Conservation (phyloP, 92 coral and sea anemone species). For the Zoanthus gigantus region DNA sequence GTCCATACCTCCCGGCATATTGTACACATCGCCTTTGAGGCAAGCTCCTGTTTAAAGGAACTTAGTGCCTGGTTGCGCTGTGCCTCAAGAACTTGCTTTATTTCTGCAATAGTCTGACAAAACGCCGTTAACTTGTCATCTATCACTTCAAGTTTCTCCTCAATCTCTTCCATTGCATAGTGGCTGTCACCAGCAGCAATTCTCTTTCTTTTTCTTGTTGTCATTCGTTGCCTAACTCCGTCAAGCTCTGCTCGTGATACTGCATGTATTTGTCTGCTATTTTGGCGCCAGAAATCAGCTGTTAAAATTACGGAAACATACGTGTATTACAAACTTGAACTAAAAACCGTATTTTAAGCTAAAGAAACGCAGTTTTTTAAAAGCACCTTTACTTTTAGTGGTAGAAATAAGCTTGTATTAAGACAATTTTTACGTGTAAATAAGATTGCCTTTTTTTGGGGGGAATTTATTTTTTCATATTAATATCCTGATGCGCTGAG, state of each 20-base stretch:
- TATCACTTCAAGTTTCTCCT: not conserved
- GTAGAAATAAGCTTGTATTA: too few species aligned
- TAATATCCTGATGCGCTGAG: not conserved
- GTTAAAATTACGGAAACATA: not conserved
- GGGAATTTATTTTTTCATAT: not conserved
- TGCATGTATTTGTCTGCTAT: constrained; percentile 6
- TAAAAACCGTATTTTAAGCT: not conserved
- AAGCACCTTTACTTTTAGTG: too few species aligned
- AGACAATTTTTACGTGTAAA: too few species aligned
- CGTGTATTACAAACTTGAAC: not conserved
- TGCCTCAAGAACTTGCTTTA: not conserved
- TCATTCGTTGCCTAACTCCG: not conserved
- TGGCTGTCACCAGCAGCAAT: not conserved
- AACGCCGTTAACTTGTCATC: not conserved
- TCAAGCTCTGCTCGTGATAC: constrained; percentile 14
- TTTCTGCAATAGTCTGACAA: not conserved
- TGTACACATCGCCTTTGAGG: not conserved
- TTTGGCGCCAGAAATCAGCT: constrained; percentile 18
- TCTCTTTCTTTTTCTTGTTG: not conserved
- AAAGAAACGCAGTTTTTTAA: too few species aligned
- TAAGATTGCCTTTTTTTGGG: too few species aligned
- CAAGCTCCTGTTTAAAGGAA: constrained; percentile 3
- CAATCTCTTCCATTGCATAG: not conserved
- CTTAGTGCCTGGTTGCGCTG: not conserved
- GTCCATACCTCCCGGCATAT: constrained; percentile 5